Evolutionary conservation across 2,797 vertebrate genomes (phyloP).

Genomic region (Prunella strophiata): DNA sequence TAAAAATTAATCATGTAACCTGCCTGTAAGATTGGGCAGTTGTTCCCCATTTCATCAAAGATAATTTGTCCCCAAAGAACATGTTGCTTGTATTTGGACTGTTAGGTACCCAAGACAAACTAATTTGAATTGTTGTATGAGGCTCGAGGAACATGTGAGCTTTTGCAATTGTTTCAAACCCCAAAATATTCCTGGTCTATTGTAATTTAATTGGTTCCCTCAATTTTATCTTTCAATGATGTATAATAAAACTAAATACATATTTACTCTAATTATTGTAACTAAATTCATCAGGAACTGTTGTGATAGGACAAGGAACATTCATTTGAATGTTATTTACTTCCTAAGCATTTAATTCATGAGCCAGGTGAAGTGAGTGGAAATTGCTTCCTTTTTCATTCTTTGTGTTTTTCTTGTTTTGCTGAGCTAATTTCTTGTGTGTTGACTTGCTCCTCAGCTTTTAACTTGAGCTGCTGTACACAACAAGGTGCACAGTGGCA

Average conservation of each 20-base stretch:
- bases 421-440: neutral
- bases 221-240: neutral
- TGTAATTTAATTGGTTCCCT: neutral
- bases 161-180: constrained; percentile 36
- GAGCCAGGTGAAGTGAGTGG: neutral
- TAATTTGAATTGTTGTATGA: constrained; percentile 25
- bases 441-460: neutral
- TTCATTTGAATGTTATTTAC: neutral
- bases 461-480: neutral
- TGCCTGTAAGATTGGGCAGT: neutral
- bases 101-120: neutral
- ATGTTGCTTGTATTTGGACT: constrained; percentile 12
- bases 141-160: neutral
- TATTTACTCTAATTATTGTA: neutral
- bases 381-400: neutral
- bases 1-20: constrained; percentile 22
- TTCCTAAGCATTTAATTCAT: neutral
- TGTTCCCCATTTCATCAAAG: constrained; percentile 30
- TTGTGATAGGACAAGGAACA: neutral
- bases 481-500: neutral
- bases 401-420: neutral
- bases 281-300: neutral
- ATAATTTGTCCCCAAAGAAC: constrained; percentile 35
- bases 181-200: neutral
- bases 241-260: neutral